These are phyloP conservation scores for Palythoa heliodiscus DNA, from an alignment of 92 coral and sea anemone genomes.

Conservation along the genomic window DNA sequence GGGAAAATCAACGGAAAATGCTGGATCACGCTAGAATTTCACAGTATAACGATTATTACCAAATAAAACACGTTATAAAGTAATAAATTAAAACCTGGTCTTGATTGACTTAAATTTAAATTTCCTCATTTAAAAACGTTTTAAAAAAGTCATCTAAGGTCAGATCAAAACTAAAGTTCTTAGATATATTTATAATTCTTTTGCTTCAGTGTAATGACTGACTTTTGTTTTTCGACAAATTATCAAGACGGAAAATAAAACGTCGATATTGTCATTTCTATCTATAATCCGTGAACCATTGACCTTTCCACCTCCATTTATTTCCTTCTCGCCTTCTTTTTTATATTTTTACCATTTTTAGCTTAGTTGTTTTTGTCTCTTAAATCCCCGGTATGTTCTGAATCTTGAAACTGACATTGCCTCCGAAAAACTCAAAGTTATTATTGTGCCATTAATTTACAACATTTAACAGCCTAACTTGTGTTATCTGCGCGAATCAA, in stretches of 20 bases:
- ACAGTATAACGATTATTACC: not conserved
- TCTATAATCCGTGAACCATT: not conserved
- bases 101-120: not conserved
- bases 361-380: not conserved
- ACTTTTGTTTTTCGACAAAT: not conserved
- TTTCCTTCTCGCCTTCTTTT: not conserved
- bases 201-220: not conserved
- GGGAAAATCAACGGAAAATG: not conserved
- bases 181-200: not conserved
- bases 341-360: not conserved
- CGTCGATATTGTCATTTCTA: not conserved
- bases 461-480: not conserved
- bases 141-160: not conserved
- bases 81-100: not conserved
- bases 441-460: not conserved
- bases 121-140: not conserved
- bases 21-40: conserved; percentile 18
- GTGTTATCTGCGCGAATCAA: not conserved
- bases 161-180: not conserved
- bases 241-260: not conserved
- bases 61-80: not conserved
- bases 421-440: not conserved
- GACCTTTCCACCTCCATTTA: not conserved
- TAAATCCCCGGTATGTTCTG: not conserved
- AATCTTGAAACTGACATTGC: not conserved